These are phyloP conservation scores for Microcebus ravelobensis DNA, from an alignment of 2,113 vertebrate species.

Conservation along the genomic window DNA sequence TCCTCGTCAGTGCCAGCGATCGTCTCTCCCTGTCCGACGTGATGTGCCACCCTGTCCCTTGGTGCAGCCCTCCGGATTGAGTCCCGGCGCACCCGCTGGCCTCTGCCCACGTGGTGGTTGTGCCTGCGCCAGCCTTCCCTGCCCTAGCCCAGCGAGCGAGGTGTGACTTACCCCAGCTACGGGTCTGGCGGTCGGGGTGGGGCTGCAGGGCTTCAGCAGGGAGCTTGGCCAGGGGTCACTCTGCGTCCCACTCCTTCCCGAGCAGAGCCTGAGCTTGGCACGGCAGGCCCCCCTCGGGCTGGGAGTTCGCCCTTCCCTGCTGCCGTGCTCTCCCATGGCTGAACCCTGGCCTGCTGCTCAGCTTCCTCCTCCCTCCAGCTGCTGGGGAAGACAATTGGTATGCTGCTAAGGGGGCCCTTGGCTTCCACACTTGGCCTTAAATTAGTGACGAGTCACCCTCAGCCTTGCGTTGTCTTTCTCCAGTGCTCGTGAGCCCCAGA, in stretches of 20 bases:
- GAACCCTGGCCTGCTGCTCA: neutral
- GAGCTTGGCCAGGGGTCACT: neutral
- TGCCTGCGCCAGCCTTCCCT: neutral
- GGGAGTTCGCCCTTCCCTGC: neutral
- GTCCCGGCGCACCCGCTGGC: neutral
- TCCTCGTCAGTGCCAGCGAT: neutral
- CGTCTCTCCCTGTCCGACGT: neutral
- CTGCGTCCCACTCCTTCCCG: neutral
- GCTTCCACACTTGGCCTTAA: conserved; percentile 45
- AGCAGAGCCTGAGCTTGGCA: neutral
- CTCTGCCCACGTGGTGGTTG: neutral
- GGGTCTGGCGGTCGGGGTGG: neutral
- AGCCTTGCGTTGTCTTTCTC: neutral
- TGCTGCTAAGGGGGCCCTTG: conserved; percentile 4
- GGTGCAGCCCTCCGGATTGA: neutral
- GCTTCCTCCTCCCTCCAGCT: neutral
- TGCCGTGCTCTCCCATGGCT: neutral
- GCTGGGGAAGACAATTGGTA: neutral
- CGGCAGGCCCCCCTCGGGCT: neutral
- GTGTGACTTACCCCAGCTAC: neutral
- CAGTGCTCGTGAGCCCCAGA: neutral
- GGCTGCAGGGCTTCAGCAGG: neutral
- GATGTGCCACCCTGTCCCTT: rapidly evolving
- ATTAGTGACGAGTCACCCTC: neutral
- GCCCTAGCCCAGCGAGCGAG: neutral